Percentiles rank a stretch among this genome's conserved stretches.
Evolutionary conservation across 2,797 vertebrate genomes (phyloP).

Genomic region (Cirrhinus mrigala): DNA sequence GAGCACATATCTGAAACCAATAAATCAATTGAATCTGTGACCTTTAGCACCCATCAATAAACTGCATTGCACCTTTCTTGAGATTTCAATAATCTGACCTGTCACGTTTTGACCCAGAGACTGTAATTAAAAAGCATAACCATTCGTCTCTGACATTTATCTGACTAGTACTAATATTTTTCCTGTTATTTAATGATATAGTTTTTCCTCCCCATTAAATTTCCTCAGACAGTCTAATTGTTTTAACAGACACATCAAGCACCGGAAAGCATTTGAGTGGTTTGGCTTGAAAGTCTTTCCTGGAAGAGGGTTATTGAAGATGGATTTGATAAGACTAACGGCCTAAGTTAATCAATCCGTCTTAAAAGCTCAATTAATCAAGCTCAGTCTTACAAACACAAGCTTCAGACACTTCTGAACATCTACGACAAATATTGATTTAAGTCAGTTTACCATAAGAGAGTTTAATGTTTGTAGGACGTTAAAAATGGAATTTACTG

Average conservation of each 20-base stretch:
- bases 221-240: constrained; percentile 30
- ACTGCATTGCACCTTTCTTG: not conserved
- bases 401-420: not conserved
- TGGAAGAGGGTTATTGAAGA: constrained; percentile 6
- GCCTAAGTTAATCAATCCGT: constrained; percentile 29
- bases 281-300: constrained; percentile 8
- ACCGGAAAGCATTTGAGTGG: not conserved
- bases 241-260: constrained; percentile 21
- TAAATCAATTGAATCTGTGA: constrained; percentile 8
- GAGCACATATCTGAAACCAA: not conserved
- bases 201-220: not conserved
- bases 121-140: not conserved
- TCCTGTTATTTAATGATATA: not conserved
- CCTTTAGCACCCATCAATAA: constrained; percentile 25
- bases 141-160: not conserved
- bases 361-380: constrained; percentile 30
- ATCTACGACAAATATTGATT: not conserved
- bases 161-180: not conserved
- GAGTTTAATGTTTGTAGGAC: too few relatives aligned
- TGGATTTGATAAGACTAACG: constrained; percentile 18
- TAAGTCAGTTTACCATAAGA: not conserved
- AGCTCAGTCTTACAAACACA: not conserved
- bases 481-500: too few relatives aligned
- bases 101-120: not conserved
- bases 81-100: constrained; percentile 18